Conservation (phyloP, 2,797 vertebrate genomes). For the Garrulus glandarius region DNA sequence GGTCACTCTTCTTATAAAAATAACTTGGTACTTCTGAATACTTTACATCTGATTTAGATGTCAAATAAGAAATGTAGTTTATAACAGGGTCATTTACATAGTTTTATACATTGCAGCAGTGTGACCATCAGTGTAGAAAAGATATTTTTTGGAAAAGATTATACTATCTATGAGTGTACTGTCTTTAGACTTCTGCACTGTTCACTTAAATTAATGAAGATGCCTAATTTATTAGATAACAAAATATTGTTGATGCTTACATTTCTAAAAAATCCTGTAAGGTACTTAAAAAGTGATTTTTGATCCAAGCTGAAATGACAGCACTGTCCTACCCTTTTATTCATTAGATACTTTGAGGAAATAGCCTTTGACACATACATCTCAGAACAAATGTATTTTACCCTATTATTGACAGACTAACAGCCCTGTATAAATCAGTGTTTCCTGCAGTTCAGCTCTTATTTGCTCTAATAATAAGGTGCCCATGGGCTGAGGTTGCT, state of each 20-base stretch:
- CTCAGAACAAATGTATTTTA: constrained; percentile 35
- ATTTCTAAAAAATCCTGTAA: neutral
- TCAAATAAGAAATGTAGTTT: neutral
- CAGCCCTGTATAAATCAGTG: neutral
- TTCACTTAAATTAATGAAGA: neutral
- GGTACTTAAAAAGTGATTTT: constrained; percentile 6
- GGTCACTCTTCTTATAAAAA: neutral
- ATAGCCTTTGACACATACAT: constrained; percentile 28
- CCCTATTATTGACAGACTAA: constrained; percentile 13
- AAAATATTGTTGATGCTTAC: neutral
- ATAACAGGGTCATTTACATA: neutral
- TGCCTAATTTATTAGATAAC: neutral
- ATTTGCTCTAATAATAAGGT: neutral
- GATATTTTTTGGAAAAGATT: neutral
- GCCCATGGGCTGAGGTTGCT: neutral
- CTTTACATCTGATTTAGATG: neutral
- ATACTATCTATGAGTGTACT: neutral
- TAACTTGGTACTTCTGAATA: neutral
- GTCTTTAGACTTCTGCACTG: neutral
- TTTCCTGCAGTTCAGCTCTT: neutral
- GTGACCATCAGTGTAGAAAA: neutral
- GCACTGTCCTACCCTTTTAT: constrained; percentile 46
- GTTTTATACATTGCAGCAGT: neutral
- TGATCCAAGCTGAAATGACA: constrained; percentile 52
- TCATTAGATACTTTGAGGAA: constrained; percentile 37